Conservation (phyloP, 2,113 vertebrate genomes). For the Gulo gulo region DNA sequence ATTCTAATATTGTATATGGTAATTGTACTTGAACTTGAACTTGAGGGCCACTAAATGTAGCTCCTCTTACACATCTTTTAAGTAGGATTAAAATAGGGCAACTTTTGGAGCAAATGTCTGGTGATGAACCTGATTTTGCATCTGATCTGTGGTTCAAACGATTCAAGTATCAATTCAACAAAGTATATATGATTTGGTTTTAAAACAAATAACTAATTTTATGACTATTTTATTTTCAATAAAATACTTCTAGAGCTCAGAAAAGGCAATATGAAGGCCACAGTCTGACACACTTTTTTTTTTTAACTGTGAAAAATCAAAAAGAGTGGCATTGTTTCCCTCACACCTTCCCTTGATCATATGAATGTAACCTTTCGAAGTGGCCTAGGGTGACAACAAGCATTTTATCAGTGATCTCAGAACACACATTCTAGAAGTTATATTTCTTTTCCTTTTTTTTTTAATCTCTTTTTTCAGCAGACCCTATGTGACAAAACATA, state of each 20-base stretch:
- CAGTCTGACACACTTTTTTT: background rate
- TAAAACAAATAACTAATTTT: background rate
- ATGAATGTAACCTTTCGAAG: background rate
- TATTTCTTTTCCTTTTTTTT: background rate
- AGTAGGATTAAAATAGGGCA: background rate
- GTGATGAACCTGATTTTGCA: background rate
- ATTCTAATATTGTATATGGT: background rate
- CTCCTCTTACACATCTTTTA: background rate
- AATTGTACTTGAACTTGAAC: background rate
- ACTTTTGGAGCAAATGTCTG: background rate
- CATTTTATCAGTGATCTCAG: background rate
- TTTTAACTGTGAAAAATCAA: background rate
- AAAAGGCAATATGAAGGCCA: background rate
- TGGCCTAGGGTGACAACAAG: background rate
- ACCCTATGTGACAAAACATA: background rate
- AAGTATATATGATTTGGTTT: background rate
- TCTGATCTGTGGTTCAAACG: background rate
- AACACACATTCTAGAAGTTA: background rate
- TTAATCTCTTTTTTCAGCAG: background rate
- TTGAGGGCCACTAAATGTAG: background rate
- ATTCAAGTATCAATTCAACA: background rate
- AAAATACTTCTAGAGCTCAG: background rate
- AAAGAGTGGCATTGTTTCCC: background rate
- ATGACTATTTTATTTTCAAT: background rate
- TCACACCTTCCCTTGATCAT: background rate